These are phyloP conservation scores for Phrixothrix hirtus DNA, from an alignment of 2,888 invertebrate genomes.

Conservation along the genomic window DNA sequence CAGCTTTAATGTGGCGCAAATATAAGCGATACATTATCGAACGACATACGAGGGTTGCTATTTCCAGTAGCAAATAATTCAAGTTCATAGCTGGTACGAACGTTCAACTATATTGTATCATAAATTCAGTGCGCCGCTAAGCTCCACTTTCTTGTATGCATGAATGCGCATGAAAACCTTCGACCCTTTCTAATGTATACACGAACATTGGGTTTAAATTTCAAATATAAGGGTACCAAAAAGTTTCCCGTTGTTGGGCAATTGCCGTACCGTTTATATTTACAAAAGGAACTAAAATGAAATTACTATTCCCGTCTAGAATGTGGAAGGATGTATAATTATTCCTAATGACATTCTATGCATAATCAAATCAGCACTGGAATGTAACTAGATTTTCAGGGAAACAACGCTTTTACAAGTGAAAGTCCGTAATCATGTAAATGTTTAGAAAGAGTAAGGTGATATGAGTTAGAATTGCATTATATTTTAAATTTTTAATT, in stretches of 20 bases:
- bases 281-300: constrained; percentile 18
- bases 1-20: constrained; percentile 12
- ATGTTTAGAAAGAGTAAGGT: constrained; percentile 2
- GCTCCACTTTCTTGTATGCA: too few relatives aligned
- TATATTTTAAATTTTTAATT: constrained; percentile 8
- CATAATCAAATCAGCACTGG: constrained; percentile 19
- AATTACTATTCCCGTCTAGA: constrained; percentile 10
- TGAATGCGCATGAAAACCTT: too few relatives aligned
- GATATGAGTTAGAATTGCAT: constrained; percentile 2
- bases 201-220: neutral
- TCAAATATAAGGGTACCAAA: neutral
- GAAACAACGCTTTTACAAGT: constrained; percentile 3
- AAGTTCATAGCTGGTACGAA: constrained; percentile 9
- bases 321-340: constrained; percentile 20
- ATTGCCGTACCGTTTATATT: constrained; percentile 4
- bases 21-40: constrained; percentile 17
- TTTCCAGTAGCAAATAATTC: constrained; percentile 14
- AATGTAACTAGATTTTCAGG: constrained; percentile 18
- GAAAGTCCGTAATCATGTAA: constrained; percentile 6
- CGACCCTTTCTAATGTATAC: too few relatives aligned
- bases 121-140: constrained; percentile 5
- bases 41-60: constrained; percentile 7
- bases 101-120: constrained; percentile 12
- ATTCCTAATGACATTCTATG: constrained; percentile 22
- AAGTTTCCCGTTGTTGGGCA: neutral